Conservation (phyloP, 2,113 vertebrate species). For the Pagrus major region DNA sequence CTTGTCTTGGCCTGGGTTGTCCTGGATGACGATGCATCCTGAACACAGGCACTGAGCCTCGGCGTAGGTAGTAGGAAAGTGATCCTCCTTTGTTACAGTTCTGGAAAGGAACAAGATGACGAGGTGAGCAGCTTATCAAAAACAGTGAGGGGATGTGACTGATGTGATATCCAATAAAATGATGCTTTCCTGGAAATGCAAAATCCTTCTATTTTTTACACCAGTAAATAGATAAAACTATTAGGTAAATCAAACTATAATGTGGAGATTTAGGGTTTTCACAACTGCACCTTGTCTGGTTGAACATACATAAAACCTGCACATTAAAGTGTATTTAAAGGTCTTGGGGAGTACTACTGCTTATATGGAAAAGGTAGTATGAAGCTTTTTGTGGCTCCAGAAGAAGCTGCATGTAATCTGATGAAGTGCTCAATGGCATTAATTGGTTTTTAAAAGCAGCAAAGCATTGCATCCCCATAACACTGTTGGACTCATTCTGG, state of each 20-base stretch:
- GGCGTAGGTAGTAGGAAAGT: conserved; percentile 82
- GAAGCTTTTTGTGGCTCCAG: no score
- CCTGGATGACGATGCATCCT: conserved; percentile 85
- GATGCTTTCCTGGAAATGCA: background rate
- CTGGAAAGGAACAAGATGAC: conserved; percentile 66
- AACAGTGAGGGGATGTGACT: background rate
- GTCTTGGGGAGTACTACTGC: no score
- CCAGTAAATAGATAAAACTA: background rate
- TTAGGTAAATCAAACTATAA: background rate
- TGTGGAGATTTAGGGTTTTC: background rate
- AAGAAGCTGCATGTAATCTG: no score
- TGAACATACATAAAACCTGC: background rate
- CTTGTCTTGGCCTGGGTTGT: rapidly evolving
- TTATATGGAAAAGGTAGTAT: no score
- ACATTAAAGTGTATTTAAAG: no score
- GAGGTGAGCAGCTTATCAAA: background rate
- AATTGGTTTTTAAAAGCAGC: no score
- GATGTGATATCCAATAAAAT: background rate
- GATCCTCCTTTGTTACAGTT: conserved; percentile 60
- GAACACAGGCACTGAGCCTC: conserved; percentile 88
- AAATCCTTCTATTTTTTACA: background rate
- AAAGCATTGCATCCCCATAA: no score
- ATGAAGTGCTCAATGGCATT: no score
- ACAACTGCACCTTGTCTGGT: background rate
- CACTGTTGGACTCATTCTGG: no score